Base-by-base conservation (phyloP, 2,888 invertebrate genomes). In the Epistrophella euchroma region DNA sequence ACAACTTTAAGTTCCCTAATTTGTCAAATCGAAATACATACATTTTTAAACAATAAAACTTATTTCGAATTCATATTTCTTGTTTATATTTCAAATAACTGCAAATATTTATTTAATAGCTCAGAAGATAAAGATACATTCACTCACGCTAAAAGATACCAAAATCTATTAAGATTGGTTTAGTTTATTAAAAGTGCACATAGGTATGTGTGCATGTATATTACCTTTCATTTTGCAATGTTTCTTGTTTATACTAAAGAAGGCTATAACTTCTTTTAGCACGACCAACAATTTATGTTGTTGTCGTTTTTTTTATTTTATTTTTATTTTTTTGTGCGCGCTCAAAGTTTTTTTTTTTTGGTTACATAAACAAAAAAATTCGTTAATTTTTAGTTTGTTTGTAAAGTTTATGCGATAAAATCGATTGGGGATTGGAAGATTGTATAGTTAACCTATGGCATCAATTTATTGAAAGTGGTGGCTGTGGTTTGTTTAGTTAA, bases 261-360 rank as follows among this genome's bases (percentile, higher is more conserved):
- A 79, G 72, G 75, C 76, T 60, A 45, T 76, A 76, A 76, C 79
- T 80, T 82, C 77, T 74, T 80, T 85, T 79, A 78, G 85, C 84
- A 84, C 87, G 87, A 88, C 79, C 83, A 79, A 80, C 88, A 87
- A 88, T 85, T 88, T 88, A 87, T 85, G 83, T 78, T 58, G 66
- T 72, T 80, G 64, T 77, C 58, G 75, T 79, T 71, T 62, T 4
- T 56, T 15, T 37, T 56, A 62, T 13, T 37, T 45, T 62, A 32
- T 32, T 32, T 32, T 1, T 37, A 45, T 45, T 45, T n/a, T 47
- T 28, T 28, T 47, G 13, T 17, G 32, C 17, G 32, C 66, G 2
- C 32, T 62, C n/a, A 72, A 43, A 68, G 71, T 40, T 66, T 58
- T 1, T 58, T 35, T 58, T 82, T 13, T 50, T 0, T 60, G 43